Base-by-base conservation (phyloP, 2,113 vertebrate species). In the Dendrocopos noguchii region DNA sequence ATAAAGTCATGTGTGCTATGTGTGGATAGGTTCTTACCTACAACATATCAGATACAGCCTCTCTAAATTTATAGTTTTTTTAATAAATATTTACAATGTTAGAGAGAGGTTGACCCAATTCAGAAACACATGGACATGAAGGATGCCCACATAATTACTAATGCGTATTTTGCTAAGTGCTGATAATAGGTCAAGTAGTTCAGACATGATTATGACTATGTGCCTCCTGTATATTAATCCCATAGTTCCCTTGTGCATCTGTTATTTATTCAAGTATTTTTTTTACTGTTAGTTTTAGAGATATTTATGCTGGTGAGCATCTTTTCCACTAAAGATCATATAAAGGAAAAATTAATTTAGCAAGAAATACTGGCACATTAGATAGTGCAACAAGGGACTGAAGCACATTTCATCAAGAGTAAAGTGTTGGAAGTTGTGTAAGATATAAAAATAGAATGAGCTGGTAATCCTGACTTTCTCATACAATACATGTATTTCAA, bases 341-440 rank as follows among this genome's bases (percentile, higher is more conserved):
- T 63, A 93, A 60, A 82, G 74, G 80, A 82, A 96, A 96, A 96
- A 93, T 80, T 94, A 97, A 95, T 88, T 88, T 87, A 95, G 85
- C 87, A 90, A 93, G 93, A 95, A 95, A 95, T 94, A 93, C 81
- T 75, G 73, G 85, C 85, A 88, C 52, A 90, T 97, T 95, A 95
- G 80, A 79, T 55, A 93, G 64, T 60, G 77, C 71, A 94, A 88
- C 93, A 91, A 96, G 91, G 77, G 80, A 91, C 83, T 74, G 65
- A 87, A 93, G 91, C 34, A 24, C 88, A 96, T 96, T 96, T 94
- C 80, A 94, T 95, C 90, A 90, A 81, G 31, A 91, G 29, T 74
- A 81, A 94, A 94, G 71, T 52, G 71, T 74, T 90, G 80, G 82
- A 80, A 13, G 0, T 42, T 84, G 46, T 78, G 55, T 92, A 79